Conservation (phyloP, 92 coral and sea anemone species). For the Palythoa grandiflora region DNA sequence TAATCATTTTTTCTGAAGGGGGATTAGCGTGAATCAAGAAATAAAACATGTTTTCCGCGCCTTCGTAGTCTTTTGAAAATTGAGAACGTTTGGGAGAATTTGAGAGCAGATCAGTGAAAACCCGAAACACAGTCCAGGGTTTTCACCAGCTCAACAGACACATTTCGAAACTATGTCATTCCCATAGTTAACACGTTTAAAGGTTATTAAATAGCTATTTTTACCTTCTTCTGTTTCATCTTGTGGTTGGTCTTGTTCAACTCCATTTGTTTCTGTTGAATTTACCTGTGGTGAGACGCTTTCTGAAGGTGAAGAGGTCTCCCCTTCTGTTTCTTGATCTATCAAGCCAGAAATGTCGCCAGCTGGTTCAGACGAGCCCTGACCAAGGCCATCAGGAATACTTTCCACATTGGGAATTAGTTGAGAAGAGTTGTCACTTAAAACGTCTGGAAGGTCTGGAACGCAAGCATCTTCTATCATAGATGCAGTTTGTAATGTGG, state of each 20-base stretch:
- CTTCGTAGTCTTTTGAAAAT: too few species aligned
- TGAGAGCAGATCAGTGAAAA: too few species aligned
- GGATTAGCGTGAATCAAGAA: too few species aligned
- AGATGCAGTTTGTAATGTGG: background rate
- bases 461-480: conserved; percentile 10
- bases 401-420: background rate
- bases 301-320: background rate
- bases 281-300: background rate
- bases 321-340: background rate
- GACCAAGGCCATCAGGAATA: background rate
- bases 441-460: conserved; percentile 22
- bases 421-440: background rate
- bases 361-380: conserved; percentile 8
- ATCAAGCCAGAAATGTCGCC: background rate
- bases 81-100: too few species aligned
- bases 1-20: too few species aligned
- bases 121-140: too few species aligned
- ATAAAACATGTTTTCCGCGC: too few species aligned
- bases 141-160: too few species aligned
- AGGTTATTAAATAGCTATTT: background rate
- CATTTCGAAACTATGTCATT: too few species aligned
- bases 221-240: conserved; percentile 1
- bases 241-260: conserved; percentile 24
- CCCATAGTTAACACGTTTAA: too few species aligned
- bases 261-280: conserved; percentile 30